Evolutionary conservation across 2,888 invertebrate species (phyloP).

Genomic region (Allacma fusca): DNA sequence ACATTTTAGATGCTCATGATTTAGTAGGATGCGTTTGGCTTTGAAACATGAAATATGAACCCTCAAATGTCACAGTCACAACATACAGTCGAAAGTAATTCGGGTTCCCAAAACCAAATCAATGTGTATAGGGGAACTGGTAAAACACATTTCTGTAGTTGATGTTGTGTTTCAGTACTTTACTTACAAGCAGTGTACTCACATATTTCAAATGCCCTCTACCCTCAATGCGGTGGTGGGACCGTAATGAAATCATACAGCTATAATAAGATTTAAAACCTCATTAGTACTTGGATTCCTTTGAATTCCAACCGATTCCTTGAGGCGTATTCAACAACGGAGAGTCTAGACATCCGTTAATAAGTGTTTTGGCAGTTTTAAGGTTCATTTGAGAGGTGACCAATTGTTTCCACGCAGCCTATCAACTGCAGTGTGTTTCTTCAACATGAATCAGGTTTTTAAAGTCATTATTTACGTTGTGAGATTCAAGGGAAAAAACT

Average conservation of each 20-base stretch:
- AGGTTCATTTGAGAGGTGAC: conserved; percentile 6
- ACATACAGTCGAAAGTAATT: no score
- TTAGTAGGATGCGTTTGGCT: no score
- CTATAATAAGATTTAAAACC: neutral
- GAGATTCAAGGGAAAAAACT: neutral
- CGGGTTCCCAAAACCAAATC: no score
- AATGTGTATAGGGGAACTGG: no score
- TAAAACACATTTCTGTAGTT: no score
- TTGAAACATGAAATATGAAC: neutral
- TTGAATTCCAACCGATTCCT: conserved; percentile 1
- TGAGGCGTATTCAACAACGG: neutral
- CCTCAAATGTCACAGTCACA: neutral
- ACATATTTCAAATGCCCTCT: no score
- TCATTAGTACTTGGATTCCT: neutral
- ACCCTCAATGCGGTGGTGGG: neutral
- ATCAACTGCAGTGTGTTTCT: neutral
- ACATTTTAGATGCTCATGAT: neutral
- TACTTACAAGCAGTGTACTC: no score
- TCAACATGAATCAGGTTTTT: conserved; percentile 11
- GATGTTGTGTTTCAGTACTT: no score
- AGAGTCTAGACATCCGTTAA: conserved; percentile 7
- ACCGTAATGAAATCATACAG: neutral
- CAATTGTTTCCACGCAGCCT: neutral
- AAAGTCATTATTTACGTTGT: neutral
- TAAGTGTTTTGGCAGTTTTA: conserved; percentile 1